phyloP scores from a whole-genome alignment of 2,888 invertebrate genomes.

The Cantharis flavilabris region DNA sequence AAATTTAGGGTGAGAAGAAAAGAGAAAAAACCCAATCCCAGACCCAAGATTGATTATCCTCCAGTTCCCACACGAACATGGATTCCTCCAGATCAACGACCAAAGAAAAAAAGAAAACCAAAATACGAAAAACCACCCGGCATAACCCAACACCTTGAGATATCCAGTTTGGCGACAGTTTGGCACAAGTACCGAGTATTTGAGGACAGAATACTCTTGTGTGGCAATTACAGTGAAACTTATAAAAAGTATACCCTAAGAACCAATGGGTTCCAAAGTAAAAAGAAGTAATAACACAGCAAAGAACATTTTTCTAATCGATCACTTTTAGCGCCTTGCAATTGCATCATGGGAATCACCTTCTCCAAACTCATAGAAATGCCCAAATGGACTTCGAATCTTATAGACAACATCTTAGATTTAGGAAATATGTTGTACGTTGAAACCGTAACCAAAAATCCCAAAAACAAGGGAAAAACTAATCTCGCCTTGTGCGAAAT shows the following conservation, averaged over 20 bases:
- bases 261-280: conserved; percentile 50
- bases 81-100: conserved; percentile 47
- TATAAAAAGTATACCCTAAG: conserved; percentile 44
- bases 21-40: conserved; percentile 11
- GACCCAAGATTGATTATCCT: conserved; percentile 45
- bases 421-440: conserved; percentile 60
- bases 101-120: conserved; percentile 32
- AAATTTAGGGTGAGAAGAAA: conserved; percentile 8
- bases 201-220: conserved; percentile 42
- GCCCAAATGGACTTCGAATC: conserved; percentile 62
- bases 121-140: conserved; percentile 45
- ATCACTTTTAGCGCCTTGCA: conserved; percentile 45
- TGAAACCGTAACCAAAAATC: conserved; percentile 37
- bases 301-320: not conserved
- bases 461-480: conserved; percentile 38
- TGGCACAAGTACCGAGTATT: conserved; percentile 47
- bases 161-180: conserved; percentile 46
- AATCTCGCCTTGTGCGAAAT: conserved; percentile 42
- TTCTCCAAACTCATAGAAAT: conserved; percentile 61
- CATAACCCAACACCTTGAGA: conserved; percentile 41
- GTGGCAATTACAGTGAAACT: conserved; percentile 45
- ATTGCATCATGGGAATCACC: conserved; percentile 62
- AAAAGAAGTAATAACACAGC: not conserved
- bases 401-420: conserved; percentile 61
- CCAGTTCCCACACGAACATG: conserved; percentile 50